These are phyloP conservation scores for Rotaria magnacalcarata DNA, from an alignment of 2,888 invertebrate genomes.

Conservation along the genomic window DNA sequence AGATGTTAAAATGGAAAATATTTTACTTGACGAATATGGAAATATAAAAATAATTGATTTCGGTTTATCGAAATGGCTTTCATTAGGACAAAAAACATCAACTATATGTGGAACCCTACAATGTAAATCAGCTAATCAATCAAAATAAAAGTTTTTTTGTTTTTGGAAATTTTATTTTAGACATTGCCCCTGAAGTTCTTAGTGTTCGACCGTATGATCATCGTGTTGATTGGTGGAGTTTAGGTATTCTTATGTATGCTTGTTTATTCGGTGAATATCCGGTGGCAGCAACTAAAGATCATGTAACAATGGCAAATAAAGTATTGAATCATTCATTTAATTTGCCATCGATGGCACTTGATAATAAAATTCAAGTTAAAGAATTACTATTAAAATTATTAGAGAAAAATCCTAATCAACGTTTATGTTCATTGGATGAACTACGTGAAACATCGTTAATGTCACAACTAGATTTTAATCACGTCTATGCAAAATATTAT, in stretches of 20 bases:
- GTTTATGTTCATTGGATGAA: slow-evolving; percentile 38
- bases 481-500: not conserved
- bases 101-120: slow-evolving; percentile 86
- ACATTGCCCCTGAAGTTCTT: slow-evolving; percentile 88
- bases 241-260: slow-evolving; percentile 76
- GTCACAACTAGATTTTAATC: not conserved
- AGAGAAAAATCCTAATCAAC: slow-evolving; percentile 40
- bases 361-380: not conserved
- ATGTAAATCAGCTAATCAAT: slow-evolving; percentile 57
- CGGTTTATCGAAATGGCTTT: slow-evolving; percentile 85
- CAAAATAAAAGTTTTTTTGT: not conserved
- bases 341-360: slow-evolving; percentile 49
- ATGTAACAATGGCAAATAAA: slow-evolving; percentile 55
- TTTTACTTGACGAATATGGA: slow-evolving; percentile 72
- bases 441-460: slow-evolving; percentile 37
- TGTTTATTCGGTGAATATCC: slow-evolving; percentile 69
- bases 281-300: slow-evolving; percentile 54
- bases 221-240: slow-evolving; percentile 88
- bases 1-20: slow-evolving; percentile 85
- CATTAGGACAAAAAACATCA: slow-evolving; percentile 71
- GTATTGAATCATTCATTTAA: slow-evolving; percentile 54
- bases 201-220: slow-evolving; percentile 75
- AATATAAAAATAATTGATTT: slow-evolving; percentile 83
- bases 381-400: slow-evolving; percentile 39
- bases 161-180: not conserved